Evolutionary conservation across 2,113 vertebrate genomes (phyloP), one percentile per base, ranked within the genome.

Genomic region (Columbina picui): DNA sequence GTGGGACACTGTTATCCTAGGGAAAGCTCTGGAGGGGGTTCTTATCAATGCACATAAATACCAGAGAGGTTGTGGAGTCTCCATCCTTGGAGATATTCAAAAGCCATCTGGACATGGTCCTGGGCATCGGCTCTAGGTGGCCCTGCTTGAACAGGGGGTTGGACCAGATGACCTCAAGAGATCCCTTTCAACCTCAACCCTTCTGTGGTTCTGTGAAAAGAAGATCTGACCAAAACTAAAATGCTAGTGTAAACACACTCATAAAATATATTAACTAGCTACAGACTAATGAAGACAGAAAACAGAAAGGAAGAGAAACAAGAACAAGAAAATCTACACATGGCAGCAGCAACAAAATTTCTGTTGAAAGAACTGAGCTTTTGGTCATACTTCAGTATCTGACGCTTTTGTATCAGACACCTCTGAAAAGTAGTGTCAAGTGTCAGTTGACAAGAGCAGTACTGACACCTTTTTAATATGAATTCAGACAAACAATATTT

Each of bases 221-320:
- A 87, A 87, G 64, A 96, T 82, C 87, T 96, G 74, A 94, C 74
- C 69, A 29, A 95, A 93, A 82, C 78, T 96, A 75, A 82, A 91
- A 71, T 19, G 68, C 87, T 75, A 53, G 59, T 0, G 5, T 39
- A 79, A 84, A 60, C 11, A 87, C 25, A 61, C 60, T 73, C 15
- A 69, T 52, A 57, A 71, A 73, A 79, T 21, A 77, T 20, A 27
- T 64, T 52, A 90, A 69, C 70, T 79, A 93, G 21, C 41, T 90
- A 79, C 17, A 69, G 10, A 57, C 38, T 83, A 85, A 45, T 2
- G 32, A 25, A 80, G 45, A 94, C 26, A 84, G 29, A 56, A 87
- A 76, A 94, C 9, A 83, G 63, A 93, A 68, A 6, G 71, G 39
- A 84, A 78, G 29, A 59, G 36, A 78, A 92, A 84, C 7, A 75